These are phyloP conservation scores for Myathropa florea DNA, from an alignment of 2,888 invertebrate genomes.

Conservation along the genomic window DNA sequence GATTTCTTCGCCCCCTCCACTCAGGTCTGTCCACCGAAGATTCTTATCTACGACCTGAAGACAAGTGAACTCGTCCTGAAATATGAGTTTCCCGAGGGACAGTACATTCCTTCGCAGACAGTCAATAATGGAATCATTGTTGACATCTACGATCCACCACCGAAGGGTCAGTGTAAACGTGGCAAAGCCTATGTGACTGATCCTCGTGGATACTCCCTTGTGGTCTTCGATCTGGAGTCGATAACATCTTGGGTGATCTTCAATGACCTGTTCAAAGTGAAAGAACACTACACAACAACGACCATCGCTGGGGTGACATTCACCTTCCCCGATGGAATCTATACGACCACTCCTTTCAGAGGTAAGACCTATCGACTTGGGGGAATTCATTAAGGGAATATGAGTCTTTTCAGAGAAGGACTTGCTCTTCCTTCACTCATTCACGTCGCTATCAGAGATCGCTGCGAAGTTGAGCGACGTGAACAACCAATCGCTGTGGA, in stretches of 20 bases:
- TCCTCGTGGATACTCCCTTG: slow-evolving; percentile 82
- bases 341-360: slow-evolving; percentile 44
- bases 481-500: slow-evolving; percentile 76
- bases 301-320: slow-evolving; percentile 57
- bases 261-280: slow-evolving; percentile 31
- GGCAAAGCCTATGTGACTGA: slow-evolving; percentile 85
- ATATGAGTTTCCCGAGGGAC: slow-evolving; percentile 42
- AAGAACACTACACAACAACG: slow-evolving; percentile 23
- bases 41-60: slow-evolving; percentile 23
- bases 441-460: slow-evolving; percentile 27
- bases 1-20: slow-evolving; percentile 8
- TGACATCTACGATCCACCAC: slow-evolving; percentile 82
- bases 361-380: slow-evolving; percentile 11
- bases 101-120: slow-evolving; percentile 29
- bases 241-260: slow-evolving; percentile 37
- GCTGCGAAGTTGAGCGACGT: slow-evolving; percentile 1
- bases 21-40: slow-evolving; percentile 45
- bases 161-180: slow-evolving; percentile 81
- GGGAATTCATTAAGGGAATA: neutral
- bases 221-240: slow-evolving; percentile 28
- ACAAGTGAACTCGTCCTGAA: slow-evolving; percentile 26
- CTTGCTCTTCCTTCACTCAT: slow-evolving; percentile 29
- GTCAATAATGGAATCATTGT: slow-evolving; percentile 50
- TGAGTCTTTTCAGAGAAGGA: slow-evolving; percentile 4
- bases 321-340: slow-evolving; percentile 43